Percentiles rank a stretch among this genome's conserved stretches.
phyloP scores from a whole-genome alignment of 92 coral and sea anemone genomes.

The Palythoa caribaeorum region DNA sequence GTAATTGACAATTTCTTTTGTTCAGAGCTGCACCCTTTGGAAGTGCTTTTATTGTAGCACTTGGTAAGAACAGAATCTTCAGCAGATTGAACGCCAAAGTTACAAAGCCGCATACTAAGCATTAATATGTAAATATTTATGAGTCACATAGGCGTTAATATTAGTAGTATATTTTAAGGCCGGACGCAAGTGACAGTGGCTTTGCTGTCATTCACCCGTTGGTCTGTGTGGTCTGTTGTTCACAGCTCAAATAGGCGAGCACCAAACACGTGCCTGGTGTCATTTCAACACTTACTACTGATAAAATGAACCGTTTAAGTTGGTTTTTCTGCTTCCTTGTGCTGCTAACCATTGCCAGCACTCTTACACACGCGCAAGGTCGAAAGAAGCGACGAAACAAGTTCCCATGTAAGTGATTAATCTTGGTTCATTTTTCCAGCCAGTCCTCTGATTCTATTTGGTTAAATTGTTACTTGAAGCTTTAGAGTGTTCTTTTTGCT shows the following conservation, averaged over 20 bases:
- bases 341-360: background rate
- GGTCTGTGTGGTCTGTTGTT: conserved; percentile 30
- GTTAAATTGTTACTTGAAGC: background rate
- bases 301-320: conserved; percentile 13
- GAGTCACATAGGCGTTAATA: conserved; percentile 3
- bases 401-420: conserved; percentile 34
- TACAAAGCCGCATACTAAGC: background rate
- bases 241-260: background rate
- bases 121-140: conserved; percentile 44
- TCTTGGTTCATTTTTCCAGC: background rate
- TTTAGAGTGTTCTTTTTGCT: background rate
- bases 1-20: background rate
- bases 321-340: conserved; percentile 2
- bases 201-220: background rate
- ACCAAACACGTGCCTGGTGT: conserved; percentile 7
- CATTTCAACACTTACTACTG: conserved; percentile 9
- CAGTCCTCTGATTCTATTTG: background rate
- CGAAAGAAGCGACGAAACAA: conserved; percentile 41
- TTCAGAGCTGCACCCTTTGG: background rate
- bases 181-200: conserved; percentile 16
- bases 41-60: background rate
- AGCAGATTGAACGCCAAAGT: background rate
- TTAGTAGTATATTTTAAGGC: conserved; percentile 31
- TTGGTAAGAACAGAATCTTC: background rate
- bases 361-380: conserved; percentile 14